phyloP scores from a whole-genome alignment of 2,797 vertebrate species.

The Odontamblyopus lacepedii region DNA sequence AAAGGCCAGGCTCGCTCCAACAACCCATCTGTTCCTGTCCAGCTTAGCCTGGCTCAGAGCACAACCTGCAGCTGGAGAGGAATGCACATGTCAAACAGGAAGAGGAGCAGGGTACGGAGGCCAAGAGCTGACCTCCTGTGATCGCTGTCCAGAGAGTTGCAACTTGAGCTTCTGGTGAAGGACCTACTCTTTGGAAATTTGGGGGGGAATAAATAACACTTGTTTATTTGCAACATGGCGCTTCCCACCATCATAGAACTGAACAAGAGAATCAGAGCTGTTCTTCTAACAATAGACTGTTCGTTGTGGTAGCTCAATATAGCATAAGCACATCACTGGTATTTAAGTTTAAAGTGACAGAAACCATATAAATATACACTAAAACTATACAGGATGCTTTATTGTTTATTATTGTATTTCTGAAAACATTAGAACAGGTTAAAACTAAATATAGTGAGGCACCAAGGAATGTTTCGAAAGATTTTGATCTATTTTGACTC shows the following conservation, averaged over 20 bases:
- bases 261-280: not conserved
- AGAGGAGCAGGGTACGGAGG: slow-evolving; percentile 20
- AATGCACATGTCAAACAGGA: slow-evolving; percentile 48
- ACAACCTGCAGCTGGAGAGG: slow-evolving; percentile 69
- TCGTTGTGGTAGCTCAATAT: not conserved
- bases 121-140: slow-evolving; percentile 1
- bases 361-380: not conserved
- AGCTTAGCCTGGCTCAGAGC: slow-evolving; percentile 78
- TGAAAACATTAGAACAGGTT: no score
- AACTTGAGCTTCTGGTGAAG: not conserved
- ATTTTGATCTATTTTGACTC: not conserved
- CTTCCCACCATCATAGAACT: not conserved
- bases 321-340: not conserved
- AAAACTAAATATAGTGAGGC: no score
- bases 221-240: no score
- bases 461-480: no score
- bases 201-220: not conserved
- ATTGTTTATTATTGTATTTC: no score
- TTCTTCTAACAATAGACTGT: not conserved
- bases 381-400: not conserved
- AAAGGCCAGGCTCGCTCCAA: slow-evolving; percentile 85
- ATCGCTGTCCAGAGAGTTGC: not conserved
- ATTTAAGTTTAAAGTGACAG: not conserved
- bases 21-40: slow-evolving; percentile 96
- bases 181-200: not conserved